phyloP scores from a whole-genome alignment of 2,888 invertebrate species.

The Mythimna pallens region DNA sequence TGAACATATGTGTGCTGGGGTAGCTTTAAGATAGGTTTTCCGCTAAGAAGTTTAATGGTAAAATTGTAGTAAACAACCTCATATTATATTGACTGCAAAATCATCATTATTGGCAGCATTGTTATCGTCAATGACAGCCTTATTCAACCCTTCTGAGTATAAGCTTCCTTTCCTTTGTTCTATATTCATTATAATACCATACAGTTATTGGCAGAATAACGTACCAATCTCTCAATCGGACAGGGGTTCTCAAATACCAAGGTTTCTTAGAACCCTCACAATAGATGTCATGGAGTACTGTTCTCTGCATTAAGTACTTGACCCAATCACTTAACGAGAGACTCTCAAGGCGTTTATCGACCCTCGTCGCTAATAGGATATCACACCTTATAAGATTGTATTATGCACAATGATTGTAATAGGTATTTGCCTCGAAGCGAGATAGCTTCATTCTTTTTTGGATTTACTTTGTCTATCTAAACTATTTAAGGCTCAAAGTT shows the following conservation, averaged over 20 bases:
- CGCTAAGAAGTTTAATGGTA: not conserved
- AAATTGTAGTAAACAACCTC: not conserved
- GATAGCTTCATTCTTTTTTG: not conserved
- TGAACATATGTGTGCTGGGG: not conserved
- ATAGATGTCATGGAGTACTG: constrained; percentile 48
- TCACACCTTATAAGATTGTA: constrained; percentile 30
- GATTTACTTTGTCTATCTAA: not conserved
- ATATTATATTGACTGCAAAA: not conserved
- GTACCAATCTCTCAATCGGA: constrained; percentile 2
- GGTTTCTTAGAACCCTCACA: constrained; percentile 18
- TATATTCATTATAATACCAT: constrained; percentile 15
- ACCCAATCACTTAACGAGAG: constrained; percentile 57
- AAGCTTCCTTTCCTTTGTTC: not conserved
- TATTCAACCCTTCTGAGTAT: not conserved
- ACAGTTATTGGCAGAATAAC: constrained; percentile 13
- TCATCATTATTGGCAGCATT: too few species aligned
- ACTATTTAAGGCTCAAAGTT: too few species aligned
- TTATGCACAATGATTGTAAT: constrained; percentile 18
- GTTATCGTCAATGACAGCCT: not conserved
- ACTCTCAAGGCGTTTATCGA: constrained; percentile 50
- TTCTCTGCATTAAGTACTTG: constrained; percentile 54
- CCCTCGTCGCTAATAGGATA: constrained; percentile 37
- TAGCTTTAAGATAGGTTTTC: not conserved
- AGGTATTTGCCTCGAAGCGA: constrained; percentile 1
- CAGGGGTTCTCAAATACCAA: constrained; percentile 26